These are phyloP conservation scores for Hesperia comma DNA, from an alignment of 2,888 invertebrate species.

Conservation along the genomic window DNA sequence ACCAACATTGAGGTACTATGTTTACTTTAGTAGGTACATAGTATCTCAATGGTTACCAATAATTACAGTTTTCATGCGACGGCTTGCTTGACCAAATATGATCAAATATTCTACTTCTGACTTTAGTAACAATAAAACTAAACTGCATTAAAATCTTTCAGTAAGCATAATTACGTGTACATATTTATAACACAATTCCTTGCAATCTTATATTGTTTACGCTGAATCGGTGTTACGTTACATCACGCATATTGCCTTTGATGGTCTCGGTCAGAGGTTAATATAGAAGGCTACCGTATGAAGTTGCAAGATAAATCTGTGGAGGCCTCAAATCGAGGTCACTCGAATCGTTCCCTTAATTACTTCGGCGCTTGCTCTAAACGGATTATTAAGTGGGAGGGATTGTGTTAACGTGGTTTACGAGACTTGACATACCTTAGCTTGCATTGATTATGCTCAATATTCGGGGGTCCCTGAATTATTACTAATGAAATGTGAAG, in stretches of 20 bases:
- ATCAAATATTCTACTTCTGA: background rate
- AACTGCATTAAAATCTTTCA: background rate
- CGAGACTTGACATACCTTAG: background rate
- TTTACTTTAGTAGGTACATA: too few relatives aligned
- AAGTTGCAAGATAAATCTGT: slow-evolving; percentile 13
- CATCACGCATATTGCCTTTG: slow-evolving; percentile 12
- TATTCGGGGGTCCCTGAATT: background rate
- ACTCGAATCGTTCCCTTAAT: slow-evolving; percentile 1
- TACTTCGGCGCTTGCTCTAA: slow-evolving; percentile 1
- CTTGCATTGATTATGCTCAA: background rate
- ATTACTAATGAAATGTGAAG: too few relatives aligned
- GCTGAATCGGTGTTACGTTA: slow-evolving; percentile 5
- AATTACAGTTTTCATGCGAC: too few relatives aligned
- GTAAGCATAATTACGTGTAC: background rate
- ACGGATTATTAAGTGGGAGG: background rate
- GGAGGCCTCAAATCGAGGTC: slow-evolving; percentile 12
- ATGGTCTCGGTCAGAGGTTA: slow-evolving; percentile 27
- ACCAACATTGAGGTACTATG: too few relatives aligned
- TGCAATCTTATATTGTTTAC: slow-evolving; percentile 1
- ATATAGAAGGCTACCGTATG: slow-evolving; percentile 22
- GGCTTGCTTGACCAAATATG: too few relatives aligned
- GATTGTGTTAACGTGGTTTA: background rate
- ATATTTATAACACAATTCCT: background rate
- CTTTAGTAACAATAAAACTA: background rate
- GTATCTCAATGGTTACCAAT: too few relatives aligned